Evolutionary conservation across 2,113 vertebrate species (phyloP), one percentile per base, ranked within the genome.

Genomic region (Tachysurus fulvidraco): DNA sequence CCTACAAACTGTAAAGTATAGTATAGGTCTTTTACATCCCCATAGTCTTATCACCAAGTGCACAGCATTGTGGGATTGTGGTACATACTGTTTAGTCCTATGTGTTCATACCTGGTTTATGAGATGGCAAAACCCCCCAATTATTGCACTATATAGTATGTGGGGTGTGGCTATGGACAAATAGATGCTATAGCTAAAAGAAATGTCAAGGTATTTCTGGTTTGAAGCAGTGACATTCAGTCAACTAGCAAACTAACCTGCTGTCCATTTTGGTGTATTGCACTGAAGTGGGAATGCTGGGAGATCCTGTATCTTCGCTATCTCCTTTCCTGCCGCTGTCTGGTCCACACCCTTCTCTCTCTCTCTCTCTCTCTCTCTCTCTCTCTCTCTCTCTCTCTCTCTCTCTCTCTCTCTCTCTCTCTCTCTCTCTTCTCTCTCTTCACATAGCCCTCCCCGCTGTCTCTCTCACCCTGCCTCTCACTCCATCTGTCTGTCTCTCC

Each of bases 261-360:
- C 21, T 60, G 52, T 81, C 12, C 21, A 44, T 81, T 60, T 59
- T 44, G 78, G 28, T 81, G 60, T 23, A 55, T 57, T 81, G 55
- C 30, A 60, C 13, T 81, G 78, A 19, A 60, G 57, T 81, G 78
- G 55, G 78, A 81, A 60, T 60, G 55, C 78, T 60, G 55, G 78
- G 78, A 60, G 57, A 60, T 23, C 78, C 11, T 21, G 14, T 19
- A n/a, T 36, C 81, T 67, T 16, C 55, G 21, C 80, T 54, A 7
- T 21, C 64, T 30, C 64, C n/a, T 67, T 67, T n/a, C n/a, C 81
- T 69, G 60, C 46, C 81, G 44, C 69, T 76, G 13, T 84, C 69
- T 84, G 46, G 83, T 73, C 50, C 83, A 73, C 83, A 73, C 83
- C 67, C 67, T 41, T 83, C 14, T 83, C 12, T 57, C 65, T 25